Percentiles rank a stretch among this genome's conserved stretches.
phyloP scores from a whole-genome alignment of 2,113 vertebrate genomes.

The Mustela nigripes region DNA sequence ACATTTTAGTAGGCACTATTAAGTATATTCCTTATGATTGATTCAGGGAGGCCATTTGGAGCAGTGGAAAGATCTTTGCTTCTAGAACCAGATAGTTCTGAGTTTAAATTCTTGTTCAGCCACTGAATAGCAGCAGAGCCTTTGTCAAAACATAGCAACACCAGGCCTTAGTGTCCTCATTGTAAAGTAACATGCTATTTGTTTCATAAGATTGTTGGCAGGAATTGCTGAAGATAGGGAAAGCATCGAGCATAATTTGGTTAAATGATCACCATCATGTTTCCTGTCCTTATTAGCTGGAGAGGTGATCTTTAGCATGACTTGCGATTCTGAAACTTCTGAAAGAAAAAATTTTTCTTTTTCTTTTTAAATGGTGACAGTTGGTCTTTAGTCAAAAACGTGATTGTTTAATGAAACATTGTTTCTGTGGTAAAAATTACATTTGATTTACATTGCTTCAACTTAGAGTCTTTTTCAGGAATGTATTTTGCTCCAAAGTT shows the following conservation, averaged over 20 bases:
- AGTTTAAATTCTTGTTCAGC: conserved; percentile 59
- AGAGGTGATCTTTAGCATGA: neutral
- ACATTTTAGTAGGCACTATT: neutral
- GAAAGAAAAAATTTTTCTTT: neutral
- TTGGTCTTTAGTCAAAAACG: conserved; percentile 58
- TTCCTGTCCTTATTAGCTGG: neutral
- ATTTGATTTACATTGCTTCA: conserved; percentile 64
- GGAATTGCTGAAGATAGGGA: neutral
- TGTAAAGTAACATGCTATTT: conserved; percentile 40
- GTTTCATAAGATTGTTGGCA: neutral
- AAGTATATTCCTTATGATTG: conserved; percentile 3
- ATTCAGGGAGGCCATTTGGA: neutral
- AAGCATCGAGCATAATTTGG: neutral
- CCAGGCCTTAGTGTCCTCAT: conserved; percentile 24
- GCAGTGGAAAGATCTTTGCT: conserved; percentile 1
- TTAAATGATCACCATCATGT: neutral
- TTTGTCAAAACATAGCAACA: conserved; percentile 29
- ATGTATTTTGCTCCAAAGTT: conserved; percentile 66
- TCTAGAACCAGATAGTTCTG: conserved; percentile 9
- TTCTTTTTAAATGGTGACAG: conserved; percentile 41
- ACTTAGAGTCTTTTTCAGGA: conserved; percentile 66
- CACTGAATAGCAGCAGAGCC: neutral
- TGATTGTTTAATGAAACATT: conserved; percentile 57
- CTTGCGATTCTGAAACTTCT: conserved; percentile 7
- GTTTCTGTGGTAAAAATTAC: conserved; percentile 56